phyloP scores from a whole-genome alignment of 2,113 vertebrate genomes.

The Epinephelus moara region DNA sequence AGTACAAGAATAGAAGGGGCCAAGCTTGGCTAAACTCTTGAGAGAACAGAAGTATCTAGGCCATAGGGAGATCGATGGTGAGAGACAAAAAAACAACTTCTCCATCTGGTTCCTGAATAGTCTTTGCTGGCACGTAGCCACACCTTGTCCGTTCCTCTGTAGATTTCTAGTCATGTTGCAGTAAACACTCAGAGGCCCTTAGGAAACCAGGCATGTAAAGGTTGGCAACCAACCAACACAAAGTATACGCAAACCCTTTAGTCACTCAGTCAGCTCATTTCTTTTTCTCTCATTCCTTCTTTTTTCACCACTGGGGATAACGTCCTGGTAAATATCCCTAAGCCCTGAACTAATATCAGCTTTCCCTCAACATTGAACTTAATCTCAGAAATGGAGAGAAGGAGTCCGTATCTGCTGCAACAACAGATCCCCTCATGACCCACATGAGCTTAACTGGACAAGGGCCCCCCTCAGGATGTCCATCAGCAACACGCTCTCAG shows the following conservation, averaged over 20 bases:
- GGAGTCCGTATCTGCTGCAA: conserved; percentile 1
- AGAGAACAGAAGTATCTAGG: conserved; percentile 53
- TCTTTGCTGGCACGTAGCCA: conserved; percentile 65
- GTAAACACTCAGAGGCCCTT: conserved; percentile 58
- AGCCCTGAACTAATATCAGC: conserved; percentile 29
- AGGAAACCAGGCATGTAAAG: conserved; percentile 66
- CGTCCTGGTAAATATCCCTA: conserved; percentile 45
- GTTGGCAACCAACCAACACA: conserved; percentile 51
- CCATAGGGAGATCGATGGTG: conserved; percentile 51
- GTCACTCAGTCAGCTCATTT: conserved; percentile 31
- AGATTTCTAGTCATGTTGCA: conserved; percentile 61
- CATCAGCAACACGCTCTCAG: conserved; percentile 18
- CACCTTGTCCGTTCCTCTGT: conserved; percentile 52
- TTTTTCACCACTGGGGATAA: conserved; percentile 12
- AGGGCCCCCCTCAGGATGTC: conserved; percentile 21
- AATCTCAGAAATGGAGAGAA: conserved; percentile 24
- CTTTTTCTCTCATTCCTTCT: background rate
- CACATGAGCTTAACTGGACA: conserved; percentile 21
- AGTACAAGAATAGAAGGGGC: conserved; percentile 42
- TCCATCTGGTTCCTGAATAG: conserved; percentile 68
- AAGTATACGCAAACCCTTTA: conserved; percentile 65
- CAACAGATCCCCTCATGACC: conserved; percentile 30
- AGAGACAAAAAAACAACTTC: conserved; percentile 62
- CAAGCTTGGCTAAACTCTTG: conserved; percentile 42
- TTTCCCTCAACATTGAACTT: conserved; percentile 9